Evolutionary conservation across 2,888 invertebrate genomes (phyloP).

Genomic region (Heliconius cydno): DNA sequence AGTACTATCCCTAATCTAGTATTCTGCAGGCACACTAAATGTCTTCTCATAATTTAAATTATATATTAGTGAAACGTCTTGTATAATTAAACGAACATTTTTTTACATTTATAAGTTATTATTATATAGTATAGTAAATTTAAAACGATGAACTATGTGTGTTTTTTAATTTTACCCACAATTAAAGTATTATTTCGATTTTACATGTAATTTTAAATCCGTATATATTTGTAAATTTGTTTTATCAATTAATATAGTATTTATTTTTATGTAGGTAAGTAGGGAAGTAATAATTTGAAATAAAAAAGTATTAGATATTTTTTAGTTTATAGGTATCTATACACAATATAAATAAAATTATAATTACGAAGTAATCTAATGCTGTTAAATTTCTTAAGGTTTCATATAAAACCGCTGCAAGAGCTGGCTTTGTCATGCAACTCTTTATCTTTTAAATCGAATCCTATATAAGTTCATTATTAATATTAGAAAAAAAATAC

Average conservation of each 20-base stretch:
- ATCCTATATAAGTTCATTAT: no score
- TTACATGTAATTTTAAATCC: neutral
- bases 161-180: neutral
- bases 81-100: neutral
- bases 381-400: no score
- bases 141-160: neutral
- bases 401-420: neutral
- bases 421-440: neutral
- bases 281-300: neutral
- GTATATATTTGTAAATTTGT: neutral
- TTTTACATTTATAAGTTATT: neutral
- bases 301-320: neutral
- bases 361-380: neutral
- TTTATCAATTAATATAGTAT: neutral
- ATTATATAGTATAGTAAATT: neutral
- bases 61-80: neutral
- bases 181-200: neutral
- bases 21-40: constrained; percentile 19
- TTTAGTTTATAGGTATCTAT: neutral
- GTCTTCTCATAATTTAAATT: constrained; percentile 5
- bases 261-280: no score
- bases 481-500: no score
- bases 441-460: neutral
- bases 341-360: neutral
- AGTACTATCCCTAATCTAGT: constrained; percentile 16